Conservation (phyloP, 2,888 invertebrate species). For the Chloroclystis v-ata region DNA sequence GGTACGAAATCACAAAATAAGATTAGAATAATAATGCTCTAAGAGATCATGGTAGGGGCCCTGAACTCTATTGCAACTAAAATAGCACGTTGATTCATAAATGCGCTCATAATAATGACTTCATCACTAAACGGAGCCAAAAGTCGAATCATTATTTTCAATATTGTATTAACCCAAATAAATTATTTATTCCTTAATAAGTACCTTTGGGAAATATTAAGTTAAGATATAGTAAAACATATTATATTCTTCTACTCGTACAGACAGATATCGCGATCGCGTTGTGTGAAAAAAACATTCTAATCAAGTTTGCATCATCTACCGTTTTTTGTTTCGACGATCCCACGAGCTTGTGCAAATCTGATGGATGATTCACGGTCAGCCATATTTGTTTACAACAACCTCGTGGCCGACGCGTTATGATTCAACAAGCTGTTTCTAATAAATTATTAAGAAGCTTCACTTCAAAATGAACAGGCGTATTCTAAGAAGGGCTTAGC, state of each 20-base stretch:
- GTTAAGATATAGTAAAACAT: too few relatives aligned
- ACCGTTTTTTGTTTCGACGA: conserved; percentile 11
- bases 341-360: conserved; percentile 23
- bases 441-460: conserved; percentile 19
- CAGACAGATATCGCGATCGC: neutral
- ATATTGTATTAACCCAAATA: too few relatives aligned
- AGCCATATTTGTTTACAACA: conserved; percentile 47
- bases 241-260: too few relatives aligned
- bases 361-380: conserved; percentile 41
- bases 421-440: conserved; percentile 39
- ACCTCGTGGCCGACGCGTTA: conserved; percentile 28
- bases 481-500: conserved; percentile 8
- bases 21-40: too few relatives aligned
- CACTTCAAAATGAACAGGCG: conserved; percentile 19
- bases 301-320: neutral
- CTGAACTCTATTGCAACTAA: conserved; percentile 30
- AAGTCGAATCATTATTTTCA: too few relatives aligned
- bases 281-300: neutral
- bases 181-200: too few relatives aligned
- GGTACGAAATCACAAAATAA: too few relatives aligned
- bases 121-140: neutral
- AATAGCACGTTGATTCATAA: conserved; percentile 41
- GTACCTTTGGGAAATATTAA: too few relatives aligned
- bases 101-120: conserved; percentile 17
- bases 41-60: too few relatives aligned